Evolutionary conservation across 2,113 vertebrate genomes (phyloP), one percentile per base, ranked within the genome.

Genomic region (Petroica traversi): DNA sequence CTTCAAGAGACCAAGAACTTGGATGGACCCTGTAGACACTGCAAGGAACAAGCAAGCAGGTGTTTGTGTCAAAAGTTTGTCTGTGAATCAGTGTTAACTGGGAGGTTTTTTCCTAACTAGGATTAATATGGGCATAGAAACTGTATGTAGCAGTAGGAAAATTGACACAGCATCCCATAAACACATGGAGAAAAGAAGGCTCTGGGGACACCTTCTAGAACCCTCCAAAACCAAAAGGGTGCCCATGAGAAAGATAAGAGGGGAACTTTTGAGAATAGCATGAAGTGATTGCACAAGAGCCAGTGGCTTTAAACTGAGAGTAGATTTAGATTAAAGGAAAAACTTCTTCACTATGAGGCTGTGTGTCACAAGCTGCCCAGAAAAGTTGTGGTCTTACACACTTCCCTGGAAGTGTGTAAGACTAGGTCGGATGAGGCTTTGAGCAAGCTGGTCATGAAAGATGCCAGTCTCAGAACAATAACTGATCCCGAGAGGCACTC

Each of bases 11-110:
- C 7, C 7, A 69, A 76, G 48, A 75, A 55, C 6, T 26, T 68
- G 19, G 7, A 13, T 1, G 0, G 19, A 61, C 1, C 2, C 26
- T 80, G 11, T 28, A 43, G 19, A 41, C 31, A 2, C 12, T 34
- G 19, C 22, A 83, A 73, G 38, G 10, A 73, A 1, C 13, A 81
- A 67, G 5, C 8, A 84, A 66, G 9, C 22, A 75, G 14, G 7
- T 57, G 24, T 22, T 17, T 9, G 10, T 67, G 26, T 75, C 57
- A 48, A 40, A 71, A 19, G 36, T n/a, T 24, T 59, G 40, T 20
- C 8, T 46, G 23, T 67, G 55, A 54, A 84, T 48, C 15, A 13
- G 9, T 58, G 33, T 12, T 78, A 54, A 46, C 10, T 52, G 36
- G 12, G 63, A 78, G 5, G 5, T 18, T 28, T 58, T 10, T 93